Percentiles rank a stretch among this genome's conserved stretches.
Evolutionary conservation across 2,797 vertebrate genomes (phyloP).

Genomic region (Lycodopsis pacificus): DNA sequence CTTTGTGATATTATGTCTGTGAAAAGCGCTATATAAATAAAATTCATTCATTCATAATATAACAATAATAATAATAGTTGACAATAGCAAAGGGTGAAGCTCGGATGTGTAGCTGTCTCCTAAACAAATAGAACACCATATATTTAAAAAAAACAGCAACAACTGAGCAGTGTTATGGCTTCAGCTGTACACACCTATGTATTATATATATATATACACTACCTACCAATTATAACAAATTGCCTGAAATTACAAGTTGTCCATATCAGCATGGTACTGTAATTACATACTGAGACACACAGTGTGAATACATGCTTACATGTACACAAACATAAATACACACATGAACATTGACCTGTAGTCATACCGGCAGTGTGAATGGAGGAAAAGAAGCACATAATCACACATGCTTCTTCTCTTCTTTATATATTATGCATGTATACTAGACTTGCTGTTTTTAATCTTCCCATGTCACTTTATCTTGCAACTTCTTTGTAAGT

Average conservation of each 20-base stretch:
- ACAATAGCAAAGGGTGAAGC: not conserved
- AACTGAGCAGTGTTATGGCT: not conserved
- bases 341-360: not conserved
- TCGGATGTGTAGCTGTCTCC: not conserved
- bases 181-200: not conserved
- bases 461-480: too few relatives aligned
- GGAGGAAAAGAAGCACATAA: not conserved
- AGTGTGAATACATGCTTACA: not conserved
- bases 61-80: not conserved
- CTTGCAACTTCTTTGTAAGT: too few relatives aligned
- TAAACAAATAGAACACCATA: not conserved
- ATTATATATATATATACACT: not conserved
- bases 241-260: slow-evolving; percentile 8
- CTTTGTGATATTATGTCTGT: too few relatives aligned
- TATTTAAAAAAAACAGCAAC: not conserved
- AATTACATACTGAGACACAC: not conserved
- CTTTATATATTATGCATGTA: too few relatives aligned
- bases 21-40: too few relatives aligned
- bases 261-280: not conserved
- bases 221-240: slow-evolving; percentile 1
- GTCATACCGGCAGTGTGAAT: not conserved
- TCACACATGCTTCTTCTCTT: not conserved
- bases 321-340: not conserved
- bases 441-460: too few relatives aligned
- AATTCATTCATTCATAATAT: too few relatives aligned